A percentile compares a stretch with the other conserved stretches of the same genome.
Conservation (phyloP, 92 coral and sea anemone genomes). For the Heteractis magnifica region DNA sequence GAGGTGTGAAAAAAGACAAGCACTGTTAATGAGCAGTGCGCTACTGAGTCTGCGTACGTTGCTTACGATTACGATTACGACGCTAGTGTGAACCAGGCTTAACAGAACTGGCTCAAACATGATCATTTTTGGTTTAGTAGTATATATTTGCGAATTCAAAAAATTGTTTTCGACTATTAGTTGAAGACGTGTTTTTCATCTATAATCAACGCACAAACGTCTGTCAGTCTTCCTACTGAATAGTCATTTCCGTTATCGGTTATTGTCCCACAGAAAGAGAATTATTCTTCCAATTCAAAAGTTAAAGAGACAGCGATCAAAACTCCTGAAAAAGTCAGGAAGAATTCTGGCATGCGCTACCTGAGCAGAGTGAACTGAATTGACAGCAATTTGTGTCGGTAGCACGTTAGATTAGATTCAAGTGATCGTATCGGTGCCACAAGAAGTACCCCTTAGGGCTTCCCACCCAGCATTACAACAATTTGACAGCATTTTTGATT, state of each 20-base stretch:
- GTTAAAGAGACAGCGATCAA: conserved; percentile 2
- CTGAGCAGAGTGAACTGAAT: not conserved
- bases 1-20: no score
- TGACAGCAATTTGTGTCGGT: conserved; percentile 1
- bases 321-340: not conserved
- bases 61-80: no score
- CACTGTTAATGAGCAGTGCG: no score
- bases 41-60: no score
- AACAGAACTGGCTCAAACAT: no score
- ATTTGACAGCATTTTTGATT: not conserved
- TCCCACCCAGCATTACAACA: not conserved
- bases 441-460: conserved; percentile 1
- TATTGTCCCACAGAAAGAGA: not conserved
- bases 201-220: not conserved
- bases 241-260: conserved; percentile 19
- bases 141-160: not conserved
- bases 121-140: no score
- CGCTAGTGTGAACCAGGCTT: no score
- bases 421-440: conserved; percentile 3
- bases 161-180: not conserved
- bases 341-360: conserved; percentile 11
- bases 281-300: not conserved
- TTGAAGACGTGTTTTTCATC: not conserved
- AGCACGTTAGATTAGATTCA: not conserved
- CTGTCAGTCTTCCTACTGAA: not conserved